Percentiles rank a stretch among this genome's conserved stretches.
Evolutionary conservation across 2,797 vertebrate species (phyloP).

Genomic region (Discoglossus pictus): DNA sequence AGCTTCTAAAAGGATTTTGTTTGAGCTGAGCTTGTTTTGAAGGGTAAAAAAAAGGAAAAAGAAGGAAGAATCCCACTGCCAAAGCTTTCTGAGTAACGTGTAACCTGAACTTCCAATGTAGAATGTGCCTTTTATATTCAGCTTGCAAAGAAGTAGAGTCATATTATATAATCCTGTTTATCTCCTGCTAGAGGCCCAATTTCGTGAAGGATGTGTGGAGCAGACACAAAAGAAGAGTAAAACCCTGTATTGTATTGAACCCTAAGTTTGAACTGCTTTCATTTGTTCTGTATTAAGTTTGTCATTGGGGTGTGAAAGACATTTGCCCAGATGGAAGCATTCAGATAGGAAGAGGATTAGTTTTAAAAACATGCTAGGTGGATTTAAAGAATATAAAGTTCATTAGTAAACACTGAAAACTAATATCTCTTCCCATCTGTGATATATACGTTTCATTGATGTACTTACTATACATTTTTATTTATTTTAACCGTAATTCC

Average conservation of each 20-base stretch:
- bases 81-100: conserved; percentile 62
- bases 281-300: conserved; percentile 65
- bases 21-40: conserved; percentile 19
- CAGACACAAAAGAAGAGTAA: conserved; percentile 42
- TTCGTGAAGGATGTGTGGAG: conserved; percentile 37
- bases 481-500: too few relatives aligned
- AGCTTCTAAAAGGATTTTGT: conserved; percentile 19
- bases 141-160: conserved; percentile 64
- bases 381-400: conserved; percentile 21
- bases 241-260: conserved; percentile 35
- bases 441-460: conserved; percentile 5
- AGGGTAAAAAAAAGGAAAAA: conserved; percentile 25
- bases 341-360: conserved; percentile 57
- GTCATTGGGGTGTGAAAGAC: conserved; percentile 56
- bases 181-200: conserved; percentile 62
- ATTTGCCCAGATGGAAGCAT: conserved; percentile 58
- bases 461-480: too few relatives aligned
- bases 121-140: conserved; percentile 59
- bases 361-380: conserved; percentile 23
- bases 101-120: conserved; percentile 66
- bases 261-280: conserved; percentile 67
- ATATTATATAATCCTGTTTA: conserved; percentile 69
- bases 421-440: conserved; percentile 6
- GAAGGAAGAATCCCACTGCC: conserved; percentile 57
- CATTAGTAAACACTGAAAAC: conserved; percentile 16